These are phyloP conservation scores for Tachycineta bicolor DNA, from an alignment of 2,113 vertebrate genomes.

Conservation along the genomic window DNA sequence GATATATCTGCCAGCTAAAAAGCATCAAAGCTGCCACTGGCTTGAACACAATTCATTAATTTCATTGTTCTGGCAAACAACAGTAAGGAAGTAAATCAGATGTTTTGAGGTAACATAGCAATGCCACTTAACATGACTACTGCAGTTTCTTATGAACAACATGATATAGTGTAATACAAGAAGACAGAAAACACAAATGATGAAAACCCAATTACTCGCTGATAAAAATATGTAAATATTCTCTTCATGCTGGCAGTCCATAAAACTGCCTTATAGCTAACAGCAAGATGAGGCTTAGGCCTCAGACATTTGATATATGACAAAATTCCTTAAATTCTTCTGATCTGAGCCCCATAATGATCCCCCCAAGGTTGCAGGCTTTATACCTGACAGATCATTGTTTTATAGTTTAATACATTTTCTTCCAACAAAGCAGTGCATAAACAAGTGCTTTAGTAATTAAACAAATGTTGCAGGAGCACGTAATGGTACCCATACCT, in stretches of 20 bases:
- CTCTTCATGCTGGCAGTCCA: neutral
- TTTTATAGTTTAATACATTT: slow-evolving; percentile 40
- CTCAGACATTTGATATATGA: neutral
- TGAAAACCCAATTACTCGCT: slow-evolving; percentile 44
- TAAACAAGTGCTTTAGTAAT: slow-evolving; percentile 55
- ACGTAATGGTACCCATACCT: slow-evolving; percentile 34
- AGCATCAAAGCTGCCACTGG: neutral
- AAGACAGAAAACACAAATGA: slow-evolving; percentile 47
- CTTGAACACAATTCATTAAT: slow-evolving; percentile 27
- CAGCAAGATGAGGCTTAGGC: neutral
- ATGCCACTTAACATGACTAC: neutral
- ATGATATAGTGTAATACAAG: slow-evolving; percentile 18
- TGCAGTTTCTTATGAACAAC: neutral
- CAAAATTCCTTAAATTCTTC: slow-evolving; percentile 39
- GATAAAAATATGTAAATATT: slow-evolving; percentile 58
- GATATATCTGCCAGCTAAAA: neutral
- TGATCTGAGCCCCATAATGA: neutral
- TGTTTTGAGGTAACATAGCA: neutral
- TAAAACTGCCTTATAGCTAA: neutral
- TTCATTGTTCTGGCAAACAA: slow-evolving; percentile 11
- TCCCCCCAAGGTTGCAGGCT: neutral
- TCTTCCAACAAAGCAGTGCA: neutral
- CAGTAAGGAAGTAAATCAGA: slow-evolving; percentile 31
- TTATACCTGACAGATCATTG: slow-evolving; percentile 39
- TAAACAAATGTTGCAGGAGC: slow-evolving; percentile 47